Percentiles rank a stretch among this genome's conserved stretches.
Conservation (phyloP, 2,888 invertebrate species). For the Periphyllus acericola region DNA sequence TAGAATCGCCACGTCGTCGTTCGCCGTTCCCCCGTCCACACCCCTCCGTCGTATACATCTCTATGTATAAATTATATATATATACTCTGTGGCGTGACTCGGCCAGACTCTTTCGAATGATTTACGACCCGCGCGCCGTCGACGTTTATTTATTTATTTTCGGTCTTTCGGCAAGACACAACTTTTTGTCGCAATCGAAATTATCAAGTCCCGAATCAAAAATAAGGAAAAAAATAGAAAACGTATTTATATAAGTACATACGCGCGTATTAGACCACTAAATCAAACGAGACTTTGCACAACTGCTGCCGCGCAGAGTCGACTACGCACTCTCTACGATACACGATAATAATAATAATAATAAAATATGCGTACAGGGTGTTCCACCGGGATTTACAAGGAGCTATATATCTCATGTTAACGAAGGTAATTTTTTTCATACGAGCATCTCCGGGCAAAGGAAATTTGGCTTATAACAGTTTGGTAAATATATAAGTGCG, state of each 20-base stretch:
- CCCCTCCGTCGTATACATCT: not conserved
- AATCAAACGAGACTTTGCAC: constrained; percentile 9
- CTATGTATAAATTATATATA: too few species aligned
- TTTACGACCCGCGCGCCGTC: not conserved
- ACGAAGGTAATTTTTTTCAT: too few species aligned
- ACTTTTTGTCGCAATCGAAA: constrained; percentile 25
- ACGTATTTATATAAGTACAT: too few species aligned
- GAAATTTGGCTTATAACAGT: too few species aligned
- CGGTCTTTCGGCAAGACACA: not conserved
- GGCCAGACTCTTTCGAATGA: constrained; percentile 27
- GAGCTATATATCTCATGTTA: too few species aligned
- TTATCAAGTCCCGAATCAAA: not conserved
- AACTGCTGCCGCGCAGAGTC: not conserved
- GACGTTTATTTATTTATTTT: constrained; percentile 34
- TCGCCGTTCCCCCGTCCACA: not conserved
- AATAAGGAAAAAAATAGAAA: too few species aligned
- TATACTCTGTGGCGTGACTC: not conserved
- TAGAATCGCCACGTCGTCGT: constrained; percentile 10
- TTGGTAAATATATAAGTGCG: too few species aligned
- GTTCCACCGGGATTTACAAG: too few species aligned
- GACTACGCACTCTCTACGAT: not conserved
- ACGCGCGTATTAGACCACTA: not conserved
- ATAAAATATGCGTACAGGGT: too few species aligned
- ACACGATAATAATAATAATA: too few species aligned
- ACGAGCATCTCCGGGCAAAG: too few species aligned